A percentile compares a stretch with the other conserved stretches of the same genome.
These are phyloP conservation scores for Neosilurus mollespiculum DNA, from an alignment of 2,797 vertebrate genomes.

Conservation along the genomic window DNA sequence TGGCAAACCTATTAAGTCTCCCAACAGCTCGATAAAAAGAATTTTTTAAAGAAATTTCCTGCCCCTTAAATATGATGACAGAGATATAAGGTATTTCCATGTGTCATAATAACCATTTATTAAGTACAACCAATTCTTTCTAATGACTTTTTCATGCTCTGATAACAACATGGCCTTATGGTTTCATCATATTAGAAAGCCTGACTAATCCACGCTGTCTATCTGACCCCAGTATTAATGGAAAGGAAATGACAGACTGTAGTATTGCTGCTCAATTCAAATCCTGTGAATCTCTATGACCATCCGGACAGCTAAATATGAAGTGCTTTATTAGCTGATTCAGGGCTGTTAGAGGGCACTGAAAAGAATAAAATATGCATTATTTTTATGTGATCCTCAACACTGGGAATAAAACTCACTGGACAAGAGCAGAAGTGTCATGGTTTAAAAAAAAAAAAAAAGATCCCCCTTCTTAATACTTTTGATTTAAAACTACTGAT, in stretches of 20 bases:
- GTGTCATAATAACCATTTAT: constrained; percentile 39
- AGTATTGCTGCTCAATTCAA: constrained; percentile 1
- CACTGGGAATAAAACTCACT: neutral
- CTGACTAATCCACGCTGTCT: constrained; percentile 64
- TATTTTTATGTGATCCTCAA: neutral
- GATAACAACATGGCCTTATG: constrained; percentile 52
- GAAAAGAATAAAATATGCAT: neutral
- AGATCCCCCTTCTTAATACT: neutral
- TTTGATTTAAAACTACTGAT: neutral
- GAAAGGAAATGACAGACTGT: constrained; percentile 57
- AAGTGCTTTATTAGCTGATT: neutral
- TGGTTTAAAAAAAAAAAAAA: neutral
- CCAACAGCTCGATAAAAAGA: constrained; percentile 29
- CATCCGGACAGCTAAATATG: constrained; percentile 1
- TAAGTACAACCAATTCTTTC: constrained; percentile 38
- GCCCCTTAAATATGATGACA: constrained; percentile 24
- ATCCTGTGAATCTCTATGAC: neutral
- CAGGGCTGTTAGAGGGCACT: neutral
- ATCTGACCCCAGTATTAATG: constrained; percentile 62
- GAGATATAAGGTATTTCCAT: constrained; percentile 34
- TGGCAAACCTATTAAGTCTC: constrained; percentile 34
- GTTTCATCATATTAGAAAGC: constrained; percentile 54
- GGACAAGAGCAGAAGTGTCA: neutral
- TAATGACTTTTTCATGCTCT: constrained; percentile 46
- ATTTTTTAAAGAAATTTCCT: constrained; percentile 13